Base-by-base conservation (phyloP, 2,113 vertebrate species). In the cattle (Bos taurus) region DNA sequence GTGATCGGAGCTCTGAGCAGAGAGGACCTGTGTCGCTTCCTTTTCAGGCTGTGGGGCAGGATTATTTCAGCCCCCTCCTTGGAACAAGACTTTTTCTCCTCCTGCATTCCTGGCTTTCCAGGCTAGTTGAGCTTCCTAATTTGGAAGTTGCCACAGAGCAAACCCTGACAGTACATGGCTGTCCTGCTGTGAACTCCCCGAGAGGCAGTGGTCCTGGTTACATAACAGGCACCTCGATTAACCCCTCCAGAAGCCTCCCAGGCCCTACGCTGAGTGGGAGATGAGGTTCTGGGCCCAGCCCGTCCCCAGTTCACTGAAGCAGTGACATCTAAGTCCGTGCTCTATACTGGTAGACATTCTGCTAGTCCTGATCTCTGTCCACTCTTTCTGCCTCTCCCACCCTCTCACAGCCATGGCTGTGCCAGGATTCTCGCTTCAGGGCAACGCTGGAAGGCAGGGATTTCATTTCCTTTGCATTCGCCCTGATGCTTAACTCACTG, bases 61-160 rank as follows among this genome's bases (percentile, higher is more conserved):
- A 91, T 71, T 40, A 89, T 12, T 57, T 78, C 93, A 94, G 40
- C 26, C 60, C 30, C 40, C 25, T 89, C 88, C 97, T 56, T 5
- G 36, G 94, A 46, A 54, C 86, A 59, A 54, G 94, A n/a, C 64
- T 97, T 93, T 88, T 64, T 23, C 91, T 95, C 94, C 52, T 67
- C 28, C 60, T 62, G 77, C 91, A 97, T 97, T 97, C 91, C 93
- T 17, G 12, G 30, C 60, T 89, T 94, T 92, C 83, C 93, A 93
- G 71, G 94, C 94, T 90, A 81, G 64, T 36, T 74, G 64, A 90
- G 57, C 89, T 97, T 98, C 97, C 97, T 98, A 98, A 98, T 98
- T 98, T 97, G 97, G 97, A 97, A 97, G 91, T 97, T 21, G 40
- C 82, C 91, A 80, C 93, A 93, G 91, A 98, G 78, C 57, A 97